Base-by-base conservation (phyloP, 1,140 invertebrate genomes). In the Nasonia vitripennis region DNA sequence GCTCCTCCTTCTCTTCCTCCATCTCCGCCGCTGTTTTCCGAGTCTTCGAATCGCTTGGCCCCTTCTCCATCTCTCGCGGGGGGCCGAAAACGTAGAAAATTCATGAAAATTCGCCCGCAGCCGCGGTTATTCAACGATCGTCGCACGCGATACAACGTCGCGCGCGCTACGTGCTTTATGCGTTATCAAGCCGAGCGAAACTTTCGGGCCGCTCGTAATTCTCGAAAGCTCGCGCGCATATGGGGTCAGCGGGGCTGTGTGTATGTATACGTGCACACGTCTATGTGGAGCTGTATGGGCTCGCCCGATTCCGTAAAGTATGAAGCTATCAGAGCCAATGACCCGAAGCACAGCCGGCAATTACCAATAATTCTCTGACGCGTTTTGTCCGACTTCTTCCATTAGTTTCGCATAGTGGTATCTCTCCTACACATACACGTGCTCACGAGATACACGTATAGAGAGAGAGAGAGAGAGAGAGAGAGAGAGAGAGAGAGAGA, bases 241-340 rank as follows among this genome's bases (percentile, higher is more conserved):
- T 90, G 89, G 87, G 88, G 89, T 90, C 88, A 90, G 37, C 90
- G 86, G 89, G 14, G 14, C 14, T 17, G 12, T 17, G 2, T 55
- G 2, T 55, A 55, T 62, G 1, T n/a, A n/a, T 62, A 4, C 41
- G 41, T 45, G 41, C n/a, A 62, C 20, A 17, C 7, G 14, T 5
- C 1, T 12, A 45, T 10, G 1, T 17, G 48, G 45, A 55, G 14
- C 34, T 45, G 3, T 17, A 6, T 17, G 17, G 6, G 20, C 55
- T 3, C 55, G n/a, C 20, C 92, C 92, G 92, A 92, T 92, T 93
- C 85, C 83, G 91, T 92, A 89, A 93, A 91, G 91, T 93, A 93
- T 92, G 91, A 93, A 92, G 91, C 92, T 92, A 93, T 93, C 92
- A 92, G 89, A 91, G 68, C 81, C 90, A 93, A 93, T 93, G 92